phyloP scores from a whole-genome alignment of 1,140 invertebrate genomes.

The Pachyrhynchus sulphureomaculatus region DNA sequence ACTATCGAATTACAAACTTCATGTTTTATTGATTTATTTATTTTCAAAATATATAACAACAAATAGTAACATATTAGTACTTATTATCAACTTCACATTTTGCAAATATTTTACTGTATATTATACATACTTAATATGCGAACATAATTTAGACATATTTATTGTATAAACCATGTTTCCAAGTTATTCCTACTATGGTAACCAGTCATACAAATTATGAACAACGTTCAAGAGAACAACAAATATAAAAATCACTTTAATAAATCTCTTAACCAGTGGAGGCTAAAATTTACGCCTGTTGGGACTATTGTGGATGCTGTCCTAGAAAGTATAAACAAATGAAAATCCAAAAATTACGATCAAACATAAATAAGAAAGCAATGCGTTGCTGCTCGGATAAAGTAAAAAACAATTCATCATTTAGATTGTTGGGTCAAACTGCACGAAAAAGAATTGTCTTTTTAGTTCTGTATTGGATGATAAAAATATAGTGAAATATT shows the following conservation, averaged over 20 bases:
- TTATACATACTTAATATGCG: not conserved
- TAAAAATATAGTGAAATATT: too few relatives aligned
- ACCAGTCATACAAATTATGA: not conserved
- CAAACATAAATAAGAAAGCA: conserved; percentile 20
- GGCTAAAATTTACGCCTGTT: conserved; percentile 16
- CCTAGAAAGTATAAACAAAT: conserved; percentile 24
- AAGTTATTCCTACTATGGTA: not conserved
- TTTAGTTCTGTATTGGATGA: too few relatives aligned
- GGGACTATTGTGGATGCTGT: conserved; percentile 15
- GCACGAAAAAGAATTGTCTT: too few relatives aligned
- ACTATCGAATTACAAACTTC: too few relatives aligned
- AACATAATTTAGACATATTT: not conserved
- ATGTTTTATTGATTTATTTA: too few relatives aligned
- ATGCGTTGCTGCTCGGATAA: conserved; percentile 17
- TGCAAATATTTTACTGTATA: too few relatives aligned
- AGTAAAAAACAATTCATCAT: conserved; percentile 22
- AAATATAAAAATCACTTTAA: not conserved
- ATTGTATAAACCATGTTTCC: not conserved
- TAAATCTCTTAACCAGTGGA: not conserved
- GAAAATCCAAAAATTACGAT: conserved; percentile 26
- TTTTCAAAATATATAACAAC: too few relatives aligned
- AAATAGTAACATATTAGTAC: too few relatives aligned
- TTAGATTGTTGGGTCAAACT: not conserved
- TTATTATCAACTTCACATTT: too few relatives aligned
- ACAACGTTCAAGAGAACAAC: not conserved